Percentiles rank a stretch among this genome's conserved stretches.
These are phyloP conservation scores for Podargus strigoides DNA, from an alignment of 2,797 vertebrate species.

Conservation along the genomic window DNA sequence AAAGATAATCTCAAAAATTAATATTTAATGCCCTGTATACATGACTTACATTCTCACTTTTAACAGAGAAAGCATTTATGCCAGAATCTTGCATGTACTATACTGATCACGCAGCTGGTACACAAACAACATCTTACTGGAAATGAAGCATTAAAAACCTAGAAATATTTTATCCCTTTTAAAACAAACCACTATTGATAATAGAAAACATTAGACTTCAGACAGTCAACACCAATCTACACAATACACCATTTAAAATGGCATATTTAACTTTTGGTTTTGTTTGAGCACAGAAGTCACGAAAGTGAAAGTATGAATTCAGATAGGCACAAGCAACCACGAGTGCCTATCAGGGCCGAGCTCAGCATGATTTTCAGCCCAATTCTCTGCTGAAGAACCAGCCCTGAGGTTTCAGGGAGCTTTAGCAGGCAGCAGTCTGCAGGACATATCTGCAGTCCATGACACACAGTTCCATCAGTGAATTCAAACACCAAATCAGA, in stretches of 20 bases:
- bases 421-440: background rate
- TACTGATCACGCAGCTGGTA: background rate
- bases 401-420: background rate
- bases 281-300: background rate
- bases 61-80: background rate
- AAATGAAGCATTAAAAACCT: background rate
- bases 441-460: background rate
- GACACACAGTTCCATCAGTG: background rate
- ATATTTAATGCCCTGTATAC: background rate
- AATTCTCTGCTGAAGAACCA: background rate
- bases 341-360: fast-evolving
- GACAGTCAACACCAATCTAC: background rate
- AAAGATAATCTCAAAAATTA: background rate
- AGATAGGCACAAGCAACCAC: fast-evolving
- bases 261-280: background rate
- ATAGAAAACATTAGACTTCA: background rate
- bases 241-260: background rate
- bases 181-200: background rate
- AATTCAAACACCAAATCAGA: background rate
- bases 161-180: background rate
- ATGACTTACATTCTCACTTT: background rate
- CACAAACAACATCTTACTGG: background rate
- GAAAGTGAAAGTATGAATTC: background rate
- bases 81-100: background rate
- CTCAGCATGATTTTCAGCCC: background rate